These are phyloP conservation scores for Ceramica pisi DNA, from an alignment of 2,888 invertebrate species.

Conservation along the genomic window DNA sequence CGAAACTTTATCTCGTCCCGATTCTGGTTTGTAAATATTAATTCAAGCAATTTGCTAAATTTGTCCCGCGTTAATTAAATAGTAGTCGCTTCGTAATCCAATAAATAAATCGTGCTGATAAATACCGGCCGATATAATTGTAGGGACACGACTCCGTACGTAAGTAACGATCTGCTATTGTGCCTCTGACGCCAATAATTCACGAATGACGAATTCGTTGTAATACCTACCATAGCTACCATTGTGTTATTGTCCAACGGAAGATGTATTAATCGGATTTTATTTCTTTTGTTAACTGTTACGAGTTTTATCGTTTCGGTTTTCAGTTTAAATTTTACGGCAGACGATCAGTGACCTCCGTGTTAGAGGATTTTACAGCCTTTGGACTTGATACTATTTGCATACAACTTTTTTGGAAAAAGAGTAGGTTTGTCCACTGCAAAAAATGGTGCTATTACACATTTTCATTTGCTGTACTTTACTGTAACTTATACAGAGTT, in stretches of 20 bases:
- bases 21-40: constrained; percentile 67
- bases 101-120: constrained; percentile 76
- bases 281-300: constrained; percentile 54
- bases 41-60: constrained; percentile 71
- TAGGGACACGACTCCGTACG: constrained; percentile 63
- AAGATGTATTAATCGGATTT: constrained; percentile 59
- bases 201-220: constrained; percentile 64
- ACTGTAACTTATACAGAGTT: constrained; percentile 5
- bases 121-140: constrained; percentile 73
- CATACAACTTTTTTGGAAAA: constrained; percentile 1
- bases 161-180: constrained; percentile 66
- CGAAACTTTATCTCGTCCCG: constrained; percentile 62
- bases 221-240: constrained; percentile 58
- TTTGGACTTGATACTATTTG: constrained; percentile 9
- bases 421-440: not conserved
- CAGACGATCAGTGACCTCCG: constrained; percentile 6
- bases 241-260: constrained; percentile 53
- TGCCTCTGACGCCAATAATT: constrained; percentile 63
- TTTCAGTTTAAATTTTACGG: constrained; percentile 19
- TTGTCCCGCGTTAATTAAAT: constrained; percentile 78
- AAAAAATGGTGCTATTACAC: not conserved
- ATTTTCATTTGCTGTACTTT: not conserved
- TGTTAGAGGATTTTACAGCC: constrained; percentile 3
- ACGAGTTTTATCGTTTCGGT: constrained; percentile 33
- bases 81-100: constrained; percentile 71